Evolutionary conservation across 2,888 invertebrate species (phyloP).

Genomic region (Acrobasis repandana): DNA sequence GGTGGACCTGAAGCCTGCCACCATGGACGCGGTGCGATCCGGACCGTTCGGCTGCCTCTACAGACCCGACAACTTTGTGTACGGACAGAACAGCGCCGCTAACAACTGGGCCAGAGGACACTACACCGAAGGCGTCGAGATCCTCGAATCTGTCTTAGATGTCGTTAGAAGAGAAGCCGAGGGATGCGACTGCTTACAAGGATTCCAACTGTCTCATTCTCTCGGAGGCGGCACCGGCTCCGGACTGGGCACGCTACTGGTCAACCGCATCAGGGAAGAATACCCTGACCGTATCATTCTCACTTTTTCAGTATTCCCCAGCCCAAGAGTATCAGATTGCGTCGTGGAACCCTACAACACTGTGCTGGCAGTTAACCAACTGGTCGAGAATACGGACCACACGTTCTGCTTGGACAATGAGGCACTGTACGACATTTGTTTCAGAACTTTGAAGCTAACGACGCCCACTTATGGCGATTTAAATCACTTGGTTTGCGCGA

Average conservation of each 20-base stretch:
- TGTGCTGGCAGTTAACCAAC: constrained; percentile 91
- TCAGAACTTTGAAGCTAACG: constrained; percentile 87
- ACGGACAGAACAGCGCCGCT: constrained; percentile 81
- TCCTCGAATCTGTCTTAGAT: constrained; percentile 91
- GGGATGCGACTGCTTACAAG: constrained; percentile 95
- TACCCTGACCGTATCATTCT: constrained; percentile 94
- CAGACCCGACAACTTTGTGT: constrained; percentile 95
- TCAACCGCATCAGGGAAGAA: constrained; percentile 94
- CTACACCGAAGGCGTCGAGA: constrained; percentile 95
- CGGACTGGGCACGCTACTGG: constrained; percentile 85
- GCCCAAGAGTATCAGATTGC: constrained; percentile 89
- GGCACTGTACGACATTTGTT: constrained; percentile 88
- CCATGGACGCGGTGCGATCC: constrained; percentile 93
- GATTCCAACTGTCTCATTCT: constrained; percentile 92
- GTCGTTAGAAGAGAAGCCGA: constrained; percentile 93
- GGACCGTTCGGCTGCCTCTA: constrained; percentile 93
- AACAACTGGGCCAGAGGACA: constrained; percentile 87
- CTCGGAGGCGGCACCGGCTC: constrained; percentile 79
- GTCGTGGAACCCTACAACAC: constrained; percentile 90
- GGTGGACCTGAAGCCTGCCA: constrained; percentile 69
- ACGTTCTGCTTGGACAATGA: constrained; percentile 90
- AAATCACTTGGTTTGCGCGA: constrained; percentile 91
- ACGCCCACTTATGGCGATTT: constrained; percentile 91
- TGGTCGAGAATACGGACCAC: constrained; percentile 89
- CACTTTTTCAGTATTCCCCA: constrained; percentile 90